A percentile compares a stretch with the other conserved stretches of the same genome.
phyloP scores from a whole-genome alignment of 2,113 vertebrate species.

The Nyctibius bracteatus region DNA sequence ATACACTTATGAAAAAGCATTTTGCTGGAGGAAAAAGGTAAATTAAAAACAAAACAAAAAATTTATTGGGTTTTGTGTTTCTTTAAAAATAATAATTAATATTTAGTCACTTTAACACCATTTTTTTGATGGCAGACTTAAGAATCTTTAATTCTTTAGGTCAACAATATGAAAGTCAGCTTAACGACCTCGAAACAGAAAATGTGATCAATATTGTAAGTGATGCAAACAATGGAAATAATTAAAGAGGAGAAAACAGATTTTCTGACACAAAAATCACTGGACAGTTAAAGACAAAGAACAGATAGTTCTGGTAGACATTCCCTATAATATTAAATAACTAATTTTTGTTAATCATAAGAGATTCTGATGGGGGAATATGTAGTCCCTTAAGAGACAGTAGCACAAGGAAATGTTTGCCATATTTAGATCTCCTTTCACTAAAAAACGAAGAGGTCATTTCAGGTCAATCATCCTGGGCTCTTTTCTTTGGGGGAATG shows the following conservation, averaged over 20 bases:
- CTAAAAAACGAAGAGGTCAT: slow-evolving; percentile 44
- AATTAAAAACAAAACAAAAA: neutral
- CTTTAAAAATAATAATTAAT: neutral
- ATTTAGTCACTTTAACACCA: neutral
- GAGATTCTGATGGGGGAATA: neutral
- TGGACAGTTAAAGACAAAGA: neutral
- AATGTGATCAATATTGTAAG: neutral
- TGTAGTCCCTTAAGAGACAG: slow-evolving; percentile 7
- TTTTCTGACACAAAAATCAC: neutral
- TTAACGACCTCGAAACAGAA: neutral
- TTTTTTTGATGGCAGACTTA: neutral
- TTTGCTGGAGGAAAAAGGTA: neutral
- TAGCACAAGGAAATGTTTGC: slow-evolving; percentile 4
- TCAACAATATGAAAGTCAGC: neutral
- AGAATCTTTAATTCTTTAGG: neutral
- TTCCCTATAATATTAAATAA: neutral
- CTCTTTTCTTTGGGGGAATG: slow-evolving; percentile 37
- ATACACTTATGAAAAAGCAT: neutral
- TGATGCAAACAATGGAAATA: neutral
- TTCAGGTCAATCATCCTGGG: slow-evolving; percentile 28
- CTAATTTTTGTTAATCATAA: neutral
- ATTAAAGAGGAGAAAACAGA: neutral
- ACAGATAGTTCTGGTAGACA: neutral
- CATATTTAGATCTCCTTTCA: slow-evolving; percentile 57
- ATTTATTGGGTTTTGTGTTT: neutral